These are phyloP conservation scores for Andrena chrysosceles DNA, from an alignment of 2,888 invertebrate species.

Conservation along the genomic window DNA sequence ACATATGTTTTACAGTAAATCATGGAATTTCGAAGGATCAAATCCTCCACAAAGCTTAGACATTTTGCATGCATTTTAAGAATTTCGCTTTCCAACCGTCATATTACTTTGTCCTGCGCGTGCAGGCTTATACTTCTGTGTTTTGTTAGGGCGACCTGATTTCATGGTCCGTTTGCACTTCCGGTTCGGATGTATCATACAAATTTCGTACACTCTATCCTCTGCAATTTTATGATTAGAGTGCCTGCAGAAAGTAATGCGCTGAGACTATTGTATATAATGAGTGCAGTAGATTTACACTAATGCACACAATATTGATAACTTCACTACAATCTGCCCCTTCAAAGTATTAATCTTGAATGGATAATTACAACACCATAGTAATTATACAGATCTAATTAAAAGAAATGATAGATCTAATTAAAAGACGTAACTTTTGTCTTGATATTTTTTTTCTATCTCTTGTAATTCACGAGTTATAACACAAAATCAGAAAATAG, in stretches of 20 bases:
- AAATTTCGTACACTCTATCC: conserved; percentile 59
- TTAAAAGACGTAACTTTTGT: too few species aligned
- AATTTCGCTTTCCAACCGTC: conserved; percentile 4
- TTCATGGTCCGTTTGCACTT: conserved; percentile 83
- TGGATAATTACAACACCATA: background rate
- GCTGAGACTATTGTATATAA: background rate
- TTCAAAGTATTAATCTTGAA: background rate
- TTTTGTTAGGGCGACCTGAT: conserved; percentile 79
- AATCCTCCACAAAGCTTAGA: background rate
- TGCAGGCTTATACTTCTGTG: background rate
- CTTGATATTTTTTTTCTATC: too few species aligned
- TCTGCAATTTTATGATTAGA: conserved; percentile 45
- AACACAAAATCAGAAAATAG: too few species aligned
- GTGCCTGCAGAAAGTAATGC: background rate
- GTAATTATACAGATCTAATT: too few species aligned
- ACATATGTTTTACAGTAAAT: too few species aligned
- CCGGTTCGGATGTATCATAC: conserved; percentile 79
- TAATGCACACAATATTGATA: background rate
- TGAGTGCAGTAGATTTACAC: background rate
- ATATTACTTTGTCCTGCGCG: background rate
- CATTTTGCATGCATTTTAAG: background rate
- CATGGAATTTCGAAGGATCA: background rate
- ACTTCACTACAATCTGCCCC: background rate
- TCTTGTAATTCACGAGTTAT: too few species aligned
- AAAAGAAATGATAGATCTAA: too few species aligned